Evolutionary conservation across 2,113 vertebrate genomes (phyloP).

Genomic region (Anseranas semipalmata): DNA sequence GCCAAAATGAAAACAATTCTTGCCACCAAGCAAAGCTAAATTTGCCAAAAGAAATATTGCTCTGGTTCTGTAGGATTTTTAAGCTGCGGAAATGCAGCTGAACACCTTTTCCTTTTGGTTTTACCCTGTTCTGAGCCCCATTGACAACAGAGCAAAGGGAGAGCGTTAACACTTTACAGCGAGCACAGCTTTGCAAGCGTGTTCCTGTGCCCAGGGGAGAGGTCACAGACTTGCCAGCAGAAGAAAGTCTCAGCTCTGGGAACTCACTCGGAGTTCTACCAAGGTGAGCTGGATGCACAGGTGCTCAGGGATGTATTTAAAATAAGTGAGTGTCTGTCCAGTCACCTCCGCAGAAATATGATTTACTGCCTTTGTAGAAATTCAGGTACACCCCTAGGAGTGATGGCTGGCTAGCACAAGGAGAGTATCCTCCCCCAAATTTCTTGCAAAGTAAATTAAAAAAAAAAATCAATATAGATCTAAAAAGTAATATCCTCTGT

Average conservation of each 20-base stretch:
- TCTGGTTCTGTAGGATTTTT: background rate
- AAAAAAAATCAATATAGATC: background rate
- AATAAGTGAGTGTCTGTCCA: background rate
- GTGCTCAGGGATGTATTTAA: background rate
- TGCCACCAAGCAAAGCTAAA: background rate
- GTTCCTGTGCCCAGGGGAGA: background rate
- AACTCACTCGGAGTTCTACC: background rate
- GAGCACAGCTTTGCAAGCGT: fast-evolving
- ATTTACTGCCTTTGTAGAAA: background rate
- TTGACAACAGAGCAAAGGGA: background rate
- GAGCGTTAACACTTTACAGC: background rate
- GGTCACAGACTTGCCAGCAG: background rate
- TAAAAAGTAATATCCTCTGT: background rate
- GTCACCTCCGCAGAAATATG: background rate
- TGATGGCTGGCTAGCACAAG: background rate
- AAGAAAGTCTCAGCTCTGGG: background rate
- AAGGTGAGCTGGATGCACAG: background rate
- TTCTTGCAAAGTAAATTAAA: background rate
- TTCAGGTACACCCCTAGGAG: background rate
- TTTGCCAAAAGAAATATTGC: background rate
- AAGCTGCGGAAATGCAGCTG: background rate
- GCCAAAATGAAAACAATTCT: background rate
- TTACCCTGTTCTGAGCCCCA: background rate
- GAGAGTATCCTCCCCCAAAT: background rate
- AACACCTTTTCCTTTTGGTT: background rate